Evolutionary conservation across 1,140 invertebrate species (phyloP), one percentile per base, ranked within the genome.

Genomic region (Patella vulgata): DNA sequence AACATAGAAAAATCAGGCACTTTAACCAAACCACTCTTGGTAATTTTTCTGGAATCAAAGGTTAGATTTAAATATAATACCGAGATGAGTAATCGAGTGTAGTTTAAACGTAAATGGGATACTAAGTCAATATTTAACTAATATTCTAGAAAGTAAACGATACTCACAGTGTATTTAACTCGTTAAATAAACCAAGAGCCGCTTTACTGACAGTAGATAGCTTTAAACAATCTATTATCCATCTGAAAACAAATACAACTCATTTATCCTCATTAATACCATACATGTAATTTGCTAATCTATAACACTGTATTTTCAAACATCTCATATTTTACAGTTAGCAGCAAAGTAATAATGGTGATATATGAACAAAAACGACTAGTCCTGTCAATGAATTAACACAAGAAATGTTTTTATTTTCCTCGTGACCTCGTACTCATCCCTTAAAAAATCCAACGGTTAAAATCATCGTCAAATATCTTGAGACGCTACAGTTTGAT

Each of bases 111-210:
- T 44, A 27, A 30, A 11, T n/a, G 27, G 23, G 25, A 27, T 12
- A 25, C 28, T 19, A 17, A 47, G 8, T 27, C 14, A 43, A n/a
- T n/a, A n/a, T n/a, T n/a, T 11, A 30, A 21, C 27, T 43, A 19
- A 19, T 33, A 17, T 9, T 39, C 11, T 17, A n/a, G 25, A 17
- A 19, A 36, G 1, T 21, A 6, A 17, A 19, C 2, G 12, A 56
- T 67, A 87, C 87, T 88, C 82, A 89, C 88, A 89, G 77, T 71
- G 87, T 87, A 72, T 87, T 83, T 56, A 89, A 67, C 54, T 88
- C 88, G 53, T 84, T 82, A 52, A 85, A 73, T 3, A 78, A 73
- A 21, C 77, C 81, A 21, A 88, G 71, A 11, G 68, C 74, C 23
- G 68, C 71, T 36, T 82, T 72, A 42, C 71, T 74, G 31, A 89